These are phyloP conservation scores for Channa maculata DNA, from an alignment of 2,113 vertebrate genomes.

Conservation along the genomic window DNA sequence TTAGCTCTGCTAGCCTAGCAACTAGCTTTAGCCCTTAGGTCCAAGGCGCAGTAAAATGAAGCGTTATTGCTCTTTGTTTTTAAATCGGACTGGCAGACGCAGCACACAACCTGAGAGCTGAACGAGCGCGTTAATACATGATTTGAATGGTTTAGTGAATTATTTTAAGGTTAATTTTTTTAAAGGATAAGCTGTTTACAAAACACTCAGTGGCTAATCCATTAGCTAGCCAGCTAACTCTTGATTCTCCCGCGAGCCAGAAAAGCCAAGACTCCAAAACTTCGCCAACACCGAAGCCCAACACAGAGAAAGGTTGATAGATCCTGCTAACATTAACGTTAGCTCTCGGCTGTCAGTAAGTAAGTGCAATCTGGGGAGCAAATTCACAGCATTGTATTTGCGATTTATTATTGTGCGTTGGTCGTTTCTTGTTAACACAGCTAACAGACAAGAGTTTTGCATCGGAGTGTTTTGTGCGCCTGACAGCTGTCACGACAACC, in stretches of 20 bases:
- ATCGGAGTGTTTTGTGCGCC: slow-evolving; percentile 71
- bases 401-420: slow-evolving; percentile 6
- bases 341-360: slow-evolving; percentile 25
- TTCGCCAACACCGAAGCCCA: slow-evolving; percentile 64
- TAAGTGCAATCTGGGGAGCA: slow-evolving; percentile 1
- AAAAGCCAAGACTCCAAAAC: slow-evolving; percentile 73
- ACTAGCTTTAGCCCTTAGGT: slow-evolving; percentile 67
- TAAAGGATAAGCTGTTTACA: slow-evolving; percentile 51
- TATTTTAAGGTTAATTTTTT: slow-evolving; percentile 20
- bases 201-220: slow-evolving; percentile 61
- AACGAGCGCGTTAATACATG: not conserved
- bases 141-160: slow-evolving; percentile 5
- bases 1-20: slow-evolving; percentile 73
- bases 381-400: not conserved
- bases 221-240: slow-evolving; percentile 73
- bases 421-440: slow-evolving; percentile 29
- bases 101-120: slow-evolving; percentile 39
- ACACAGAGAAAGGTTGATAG: slow-evolving; percentile 46
- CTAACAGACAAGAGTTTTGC: slow-evolving; percentile 65
- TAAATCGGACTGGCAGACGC: slow-evolving; percentile 68
- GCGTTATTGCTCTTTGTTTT: slow-evolving; percentile 86
- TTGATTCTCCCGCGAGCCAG: slow-evolving; percentile 78
- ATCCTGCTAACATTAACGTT: slow-evolving; percentile 41
- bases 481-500: slow-evolving; percentile 84
- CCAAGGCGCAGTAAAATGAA: slow-evolving; percentile 81